These are phyloP conservation scores for Sebastes hopkinsi DNA, from an alignment of 2,797 vertebrate species.

Conservation along the genomic window DNA sequence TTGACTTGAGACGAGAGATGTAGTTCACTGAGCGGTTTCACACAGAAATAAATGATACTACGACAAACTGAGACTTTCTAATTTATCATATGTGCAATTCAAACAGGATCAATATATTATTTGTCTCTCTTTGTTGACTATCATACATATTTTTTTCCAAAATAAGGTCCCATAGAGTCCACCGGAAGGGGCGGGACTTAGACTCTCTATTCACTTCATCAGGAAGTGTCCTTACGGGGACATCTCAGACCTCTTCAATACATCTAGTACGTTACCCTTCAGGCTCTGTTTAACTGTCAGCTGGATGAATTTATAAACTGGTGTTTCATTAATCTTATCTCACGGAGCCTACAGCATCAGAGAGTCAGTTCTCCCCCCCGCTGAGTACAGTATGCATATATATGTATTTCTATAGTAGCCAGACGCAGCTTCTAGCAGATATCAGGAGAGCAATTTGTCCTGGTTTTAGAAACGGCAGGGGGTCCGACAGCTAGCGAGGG, in stretches of 20 bases:
- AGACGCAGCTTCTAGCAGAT: constrained; percentile 24
- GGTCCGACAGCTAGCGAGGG: background rate
- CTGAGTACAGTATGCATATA: constrained; percentile 19
- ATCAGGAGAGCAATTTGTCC: constrained; percentile 46
- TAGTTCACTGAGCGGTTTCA: no score
- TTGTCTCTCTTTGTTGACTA: no score
- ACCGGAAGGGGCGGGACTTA: no score
- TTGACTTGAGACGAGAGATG: no score
- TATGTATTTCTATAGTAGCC: constrained; percentile 15
- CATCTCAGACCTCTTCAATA: background rate
- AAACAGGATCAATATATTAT: no score
- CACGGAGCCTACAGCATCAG: constrained; percentile 20
- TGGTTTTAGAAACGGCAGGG: constrained; percentile 37
- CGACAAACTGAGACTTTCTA: background rate
- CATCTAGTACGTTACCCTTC: background rate
- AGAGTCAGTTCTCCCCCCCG: constrained; percentile 23
- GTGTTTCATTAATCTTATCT: constrained; percentile 45
- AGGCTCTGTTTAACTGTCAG: constrained; percentile 5
- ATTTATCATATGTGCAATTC: no score
- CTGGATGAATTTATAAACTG: constrained; percentile 15
- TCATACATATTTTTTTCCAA: no score
- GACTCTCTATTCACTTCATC: background rate
- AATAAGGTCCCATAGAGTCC: no score
- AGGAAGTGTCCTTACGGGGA: background rate
- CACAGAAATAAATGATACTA: no score